Evolutionary conservation across 2,888 invertebrate species (phyloP).

Genomic region (Gnatocerus cornutus): DNA sequence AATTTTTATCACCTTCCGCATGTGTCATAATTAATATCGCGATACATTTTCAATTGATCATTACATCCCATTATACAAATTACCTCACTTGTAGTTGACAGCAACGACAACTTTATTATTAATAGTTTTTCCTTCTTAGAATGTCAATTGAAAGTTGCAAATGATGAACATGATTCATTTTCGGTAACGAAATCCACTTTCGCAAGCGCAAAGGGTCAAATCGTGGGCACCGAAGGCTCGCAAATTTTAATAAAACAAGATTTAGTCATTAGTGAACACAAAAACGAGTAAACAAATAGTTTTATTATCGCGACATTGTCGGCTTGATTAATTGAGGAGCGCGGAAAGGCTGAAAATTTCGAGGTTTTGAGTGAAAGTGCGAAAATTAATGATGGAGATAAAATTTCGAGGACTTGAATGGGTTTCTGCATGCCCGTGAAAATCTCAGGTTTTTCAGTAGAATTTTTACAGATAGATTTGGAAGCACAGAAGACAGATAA

Average conservation of each 20-base stretch:
- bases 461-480: too few species aligned
- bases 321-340: constrained; percentile 11
- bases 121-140: constrained; percentile 6
- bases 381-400: too few species aligned
- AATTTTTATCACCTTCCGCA: constrained; percentile 25
- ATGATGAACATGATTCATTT: constrained; percentile 20
- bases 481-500: too few species aligned
- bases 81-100: constrained; percentile 27
- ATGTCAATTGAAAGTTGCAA: constrained; percentile 8
- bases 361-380: background rate
- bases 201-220: constrained; percentile 20
- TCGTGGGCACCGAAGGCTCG: constrained; percentile 18
- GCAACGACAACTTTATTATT: constrained; percentile 32
- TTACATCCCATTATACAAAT: constrained; percentile 40
- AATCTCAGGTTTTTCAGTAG: too few species aligned
- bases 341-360: background rate
- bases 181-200: constrained; percentile 18
- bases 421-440: too few species aligned
- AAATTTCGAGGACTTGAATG: too few species aligned
- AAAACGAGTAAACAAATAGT: constrained; percentile 12
- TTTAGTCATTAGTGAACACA: constrained; percentile 17
- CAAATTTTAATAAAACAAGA: constrained; percentile 27
- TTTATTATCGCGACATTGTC: constrained; percentile 15
- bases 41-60: constrained; percentile 26
- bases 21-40: constrained; percentile 21